Evolutionary conservation across 2,888 invertebrate species (phyloP).

Genomic region (Leptopterna dolabrata): DNA sequence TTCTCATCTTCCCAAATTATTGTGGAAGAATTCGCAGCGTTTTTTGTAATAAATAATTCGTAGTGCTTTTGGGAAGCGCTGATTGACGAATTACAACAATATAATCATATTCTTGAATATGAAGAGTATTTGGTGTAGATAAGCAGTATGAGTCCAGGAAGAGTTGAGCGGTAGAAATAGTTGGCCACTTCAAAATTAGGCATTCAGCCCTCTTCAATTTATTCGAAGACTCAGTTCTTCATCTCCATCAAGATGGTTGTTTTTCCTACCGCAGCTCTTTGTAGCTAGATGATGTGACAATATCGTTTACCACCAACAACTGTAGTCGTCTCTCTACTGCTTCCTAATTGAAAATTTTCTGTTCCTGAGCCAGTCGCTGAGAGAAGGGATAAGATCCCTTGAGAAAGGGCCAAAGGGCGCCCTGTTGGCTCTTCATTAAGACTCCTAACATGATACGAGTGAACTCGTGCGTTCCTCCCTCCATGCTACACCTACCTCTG

Average conservation of each 20-base stretch:
- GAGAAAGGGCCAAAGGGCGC: conserved; percentile 21
- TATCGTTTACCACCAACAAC: not conserved
- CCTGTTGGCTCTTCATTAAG: conserved; percentile 52
- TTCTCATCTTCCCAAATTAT: no score
- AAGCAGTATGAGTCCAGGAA: no score
- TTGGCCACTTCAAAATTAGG: not conserved
- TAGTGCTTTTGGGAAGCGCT: no score
- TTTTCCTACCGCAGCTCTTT: not conserved
- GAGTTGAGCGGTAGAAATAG: no score
- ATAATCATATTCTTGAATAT: no score
- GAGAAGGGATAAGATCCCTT: conserved; percentile 34
- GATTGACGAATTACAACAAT: no score
- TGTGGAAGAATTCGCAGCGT: no score
- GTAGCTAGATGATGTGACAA: not conserved
- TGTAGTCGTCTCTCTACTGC: not conserved
- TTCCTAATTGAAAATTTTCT: conserved; percentile 46
- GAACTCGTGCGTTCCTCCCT: conserved; percentile 46
- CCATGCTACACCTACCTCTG: conserved; percentile 6
- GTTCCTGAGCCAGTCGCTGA: not conserved
- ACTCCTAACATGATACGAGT: conserved; percentile 52
- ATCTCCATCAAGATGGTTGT: not conserved
- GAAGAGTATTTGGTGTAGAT: no score
- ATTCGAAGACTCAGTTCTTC: not conserved
- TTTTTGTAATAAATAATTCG: no score
- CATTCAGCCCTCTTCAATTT: not conserved